Conservation (phyloP, 2,888 invertebrate species). For the Spodoptera picta region DNA sequence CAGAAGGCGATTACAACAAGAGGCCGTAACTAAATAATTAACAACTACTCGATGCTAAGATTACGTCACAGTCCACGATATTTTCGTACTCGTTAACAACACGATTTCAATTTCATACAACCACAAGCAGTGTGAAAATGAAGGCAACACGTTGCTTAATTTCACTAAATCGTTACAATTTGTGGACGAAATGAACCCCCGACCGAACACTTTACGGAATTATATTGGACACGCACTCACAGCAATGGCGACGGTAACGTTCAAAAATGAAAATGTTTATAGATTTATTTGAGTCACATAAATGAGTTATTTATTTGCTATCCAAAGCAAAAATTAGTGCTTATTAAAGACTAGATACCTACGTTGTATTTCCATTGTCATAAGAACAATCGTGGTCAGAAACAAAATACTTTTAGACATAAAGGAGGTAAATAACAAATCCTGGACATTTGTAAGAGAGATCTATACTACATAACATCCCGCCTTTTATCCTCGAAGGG, state of each 20-base stretch:
- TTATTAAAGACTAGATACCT: too few species aligned
- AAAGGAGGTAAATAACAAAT: too few species aligned
- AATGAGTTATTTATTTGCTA: constrained; percentile 4
- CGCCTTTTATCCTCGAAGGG: too few species aligned
- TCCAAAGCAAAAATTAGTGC: too few species aligned
- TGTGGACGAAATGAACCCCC: constrained; percentile 75
- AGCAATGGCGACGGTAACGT: constrained; percentile 42
- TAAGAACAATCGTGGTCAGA: too few species aligned
- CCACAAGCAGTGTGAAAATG: constrained; percentile 71
- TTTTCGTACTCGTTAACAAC: constrained; percentile 77
- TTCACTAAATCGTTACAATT: constrained; percentile 78
- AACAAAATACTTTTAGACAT: too few species aligned
- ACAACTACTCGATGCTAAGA: constrained; percentile 49
- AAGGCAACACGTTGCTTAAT: constrained; percentile 71
- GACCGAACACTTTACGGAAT: constrained; percentile 75
- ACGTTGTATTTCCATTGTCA: too few species aligned
- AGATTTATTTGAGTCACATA: constrained; percentile 38
- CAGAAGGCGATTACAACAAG: constrained; percentile 34
- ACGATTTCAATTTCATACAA: constrained; percentile 80
- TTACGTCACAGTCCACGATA: constrained; percentile 57
- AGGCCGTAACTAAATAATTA: constrained; percentile 46
- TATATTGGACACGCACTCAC: constrained; percentile 77
- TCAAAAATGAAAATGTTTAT: constrained; percentile 53
- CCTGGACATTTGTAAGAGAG: too few species aligned
- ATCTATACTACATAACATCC: too few species aligned